Evolutionary conservation across 2,797 vertebrate genomes (phyloP).

Genomic region (Enteromius thamalakanensis): DNA sequence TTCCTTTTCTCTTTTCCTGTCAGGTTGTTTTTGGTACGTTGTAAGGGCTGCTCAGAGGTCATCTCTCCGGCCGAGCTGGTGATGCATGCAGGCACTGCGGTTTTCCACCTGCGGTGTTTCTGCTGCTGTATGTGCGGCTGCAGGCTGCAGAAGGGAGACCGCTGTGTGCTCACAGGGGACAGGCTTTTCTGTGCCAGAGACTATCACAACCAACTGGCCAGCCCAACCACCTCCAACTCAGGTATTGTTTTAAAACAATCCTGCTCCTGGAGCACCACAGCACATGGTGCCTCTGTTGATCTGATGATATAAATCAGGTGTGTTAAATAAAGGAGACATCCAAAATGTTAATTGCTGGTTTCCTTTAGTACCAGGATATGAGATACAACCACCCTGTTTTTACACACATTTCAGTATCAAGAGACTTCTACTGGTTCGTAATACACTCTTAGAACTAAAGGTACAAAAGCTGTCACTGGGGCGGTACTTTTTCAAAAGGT

Average conservation of each 20-base stretch:
- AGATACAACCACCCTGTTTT: not conserved
- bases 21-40: conserved; percentile 90
- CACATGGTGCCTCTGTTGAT: not conserved
- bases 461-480: too few species aligned
- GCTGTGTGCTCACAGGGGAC: conserved; percentile 91
- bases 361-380: not conserved
- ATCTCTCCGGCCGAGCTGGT: conserved; percentile 90
- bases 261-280: not conserved
- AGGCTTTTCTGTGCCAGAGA: conserved; percentile 90
- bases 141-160: conserved; percentile 91
- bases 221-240: conserved; percentile 87
- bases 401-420: not conserved
- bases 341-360: not conserved
- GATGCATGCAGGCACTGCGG: conserved; percentile 87
- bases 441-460: not conserved
- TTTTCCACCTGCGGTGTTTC: conserved; percentile 96
- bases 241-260: conserved; percentile 73
- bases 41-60: conserved; percentile 85
- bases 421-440: not conserved
- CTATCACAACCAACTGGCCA: conserved; percentile 88
- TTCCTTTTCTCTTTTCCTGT: conserved; percentile 24
- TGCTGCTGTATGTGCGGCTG: conserved; percentile 92
- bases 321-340: not conserved
- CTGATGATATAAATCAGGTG: not conserved
- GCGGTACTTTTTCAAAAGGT: too few species aligned